These are phyloP conservation scores for Ditylenchus dipsaci DNA, from an alignment of 1,140 invertebrate species.

Conservation along the genomic window DNA sequence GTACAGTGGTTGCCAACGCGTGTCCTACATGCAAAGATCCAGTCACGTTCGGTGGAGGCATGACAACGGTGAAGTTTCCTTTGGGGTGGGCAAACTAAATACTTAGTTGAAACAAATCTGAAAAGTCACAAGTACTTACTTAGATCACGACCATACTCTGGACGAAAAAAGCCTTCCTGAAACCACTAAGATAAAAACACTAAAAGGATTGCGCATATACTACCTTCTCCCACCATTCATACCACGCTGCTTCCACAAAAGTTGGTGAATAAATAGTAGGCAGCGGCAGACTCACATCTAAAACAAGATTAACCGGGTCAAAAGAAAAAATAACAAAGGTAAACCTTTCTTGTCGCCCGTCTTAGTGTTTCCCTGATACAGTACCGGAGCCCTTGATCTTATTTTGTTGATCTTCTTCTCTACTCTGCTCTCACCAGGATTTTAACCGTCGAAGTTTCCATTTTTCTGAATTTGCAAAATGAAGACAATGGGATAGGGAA, in stretches of 20 bases:
- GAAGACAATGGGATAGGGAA: too few species aligned
- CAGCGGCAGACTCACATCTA: slow-evolving; percentile 70
- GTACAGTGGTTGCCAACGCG: slow-evolving; percentile 88
- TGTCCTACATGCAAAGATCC: slow-evolving; percentile 94
- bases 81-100: slow-evolving; percentile 51
- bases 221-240: slow-evolving; percentile 81
- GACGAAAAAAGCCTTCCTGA: slow-evolving; percentile 85
- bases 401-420: slow-evolving; percentile 27
- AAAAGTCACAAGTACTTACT: neutral
- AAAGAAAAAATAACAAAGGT: neutral
- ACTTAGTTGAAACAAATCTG: neutral
- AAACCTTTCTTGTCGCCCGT: slow-evolving; percentile 50
- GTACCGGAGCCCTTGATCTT: slow-evolving; percentile 25
- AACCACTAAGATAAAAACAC: neutral
- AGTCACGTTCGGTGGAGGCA: slow-evolving; percentile 98
- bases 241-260: slow-evolving; percentile 97
- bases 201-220: neutral
- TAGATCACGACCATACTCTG: slow-evolving; percentile 74
- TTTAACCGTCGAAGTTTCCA: slow-evolving; percentile 29
- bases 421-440: slow-evolving; percentile 38
- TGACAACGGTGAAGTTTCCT: slow-evolving; percentile 81
- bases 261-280: slow-evolving; percentile 90
- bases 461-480: too few species aligned
- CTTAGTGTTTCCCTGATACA: slow-evolving; percentile 29
- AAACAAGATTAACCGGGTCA: neutral